Evolutionary conservation across 1,140 invertebrate species (phyloP).

Genomic region (Cecropterus lyciades): DNA sequence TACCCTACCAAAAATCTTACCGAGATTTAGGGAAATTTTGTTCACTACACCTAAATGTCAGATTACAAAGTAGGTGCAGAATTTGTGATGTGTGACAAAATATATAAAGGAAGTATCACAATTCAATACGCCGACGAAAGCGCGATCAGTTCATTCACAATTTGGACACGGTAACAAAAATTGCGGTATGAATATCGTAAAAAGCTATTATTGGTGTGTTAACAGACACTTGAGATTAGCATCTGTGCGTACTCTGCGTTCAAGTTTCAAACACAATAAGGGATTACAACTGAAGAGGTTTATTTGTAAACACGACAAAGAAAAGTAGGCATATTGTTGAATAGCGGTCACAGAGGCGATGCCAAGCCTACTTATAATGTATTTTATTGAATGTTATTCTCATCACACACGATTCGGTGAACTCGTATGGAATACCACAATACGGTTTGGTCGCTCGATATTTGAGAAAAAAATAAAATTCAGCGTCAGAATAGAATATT

Average conservation of each 20-base stretch:
- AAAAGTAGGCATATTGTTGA: constrained; percentile 64
- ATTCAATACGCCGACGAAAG: constrained; percentile 58
- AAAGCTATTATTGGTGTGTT: constrained; percentile 78
- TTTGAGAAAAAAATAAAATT: constrained; percentile 22
- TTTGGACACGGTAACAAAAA: constrained; percentile 52
- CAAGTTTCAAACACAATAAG: constrained; percentile 71
- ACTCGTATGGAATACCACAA: constrained; percentile 53
- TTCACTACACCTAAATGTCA: constrained; percentile 2
- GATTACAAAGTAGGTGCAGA: constrained; percentile 2
- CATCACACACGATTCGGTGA: constrained; percentile 73
- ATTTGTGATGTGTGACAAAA: constrained; percentile 27
- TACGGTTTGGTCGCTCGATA: constrained; percentile 20
- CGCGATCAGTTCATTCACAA: constrained; percentile 67
- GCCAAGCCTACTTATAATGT: constrained; percentile 65
- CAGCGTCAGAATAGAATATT: constrained; percentile 13
- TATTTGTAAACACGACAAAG: constrained; percentile 83
- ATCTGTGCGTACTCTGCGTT: constrained; percentile 75
- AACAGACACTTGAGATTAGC: constrained; percentile 84
- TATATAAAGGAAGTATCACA: constrained; percentile 64
- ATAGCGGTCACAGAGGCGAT: constrained; percentile 54
- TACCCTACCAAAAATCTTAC: not conserved
- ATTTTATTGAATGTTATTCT: constrained; percentile 70
- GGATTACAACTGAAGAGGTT: constrained; percentile 79
- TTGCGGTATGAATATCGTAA: constrained; percentile 68
- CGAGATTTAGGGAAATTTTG: not conserved